Base-by-base conservation (phyloP, 2,113 vertebrate genomes). In the Tachysurus vachellii region DNA sequence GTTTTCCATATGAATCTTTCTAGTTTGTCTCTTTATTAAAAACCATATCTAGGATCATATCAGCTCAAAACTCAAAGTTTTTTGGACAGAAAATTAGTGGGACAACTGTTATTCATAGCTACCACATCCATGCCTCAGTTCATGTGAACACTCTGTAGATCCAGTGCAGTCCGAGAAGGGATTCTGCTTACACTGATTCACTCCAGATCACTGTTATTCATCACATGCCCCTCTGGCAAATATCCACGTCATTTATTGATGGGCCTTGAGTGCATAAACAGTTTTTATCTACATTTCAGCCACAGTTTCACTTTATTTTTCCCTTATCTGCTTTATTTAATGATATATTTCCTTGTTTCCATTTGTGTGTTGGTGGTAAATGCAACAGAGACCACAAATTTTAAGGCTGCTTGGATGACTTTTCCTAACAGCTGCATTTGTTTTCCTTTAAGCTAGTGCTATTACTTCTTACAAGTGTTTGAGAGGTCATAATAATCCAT, bases 91-190 rank as follows among this genome's bases (percentile, higher is more conserved):
- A 50, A 21, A 73, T 19, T 23, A 62, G 66, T 36, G 5, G 8
- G 6, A 82, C 19, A 31, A 17, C 68, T 28, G 77, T 75, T 79
- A 71, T 57, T 31, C 80, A 66, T 54, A 68, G n/a, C 57, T 53
- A 44, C 56, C 84, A 84, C 71, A 53, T 85, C 66, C 44, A 88
- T 89, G 57, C 79, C 85, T 91, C 81, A n/a, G 84, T 87, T 82
- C 77, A 82, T 93, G 91, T 91, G 82, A 90, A n/a, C 31, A 93
- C n/a, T 47, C 70, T 28, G 16, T 62, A 57, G 81, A 54, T 79
- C 85, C 81, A 12, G 44, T 77, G 54, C 75, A 80, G 56, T 61
- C 62, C 4, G n/a, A 82, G 11, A 1, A 13, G 9, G 42, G 6
- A 71, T 75, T 81, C 66, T 54, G 81, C 23, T 75, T 80, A 28